Evolutionary conservation across 1,140 invertebrate genomes (phyloP).

Genomic region (Agrypnia vestita): DNA sequence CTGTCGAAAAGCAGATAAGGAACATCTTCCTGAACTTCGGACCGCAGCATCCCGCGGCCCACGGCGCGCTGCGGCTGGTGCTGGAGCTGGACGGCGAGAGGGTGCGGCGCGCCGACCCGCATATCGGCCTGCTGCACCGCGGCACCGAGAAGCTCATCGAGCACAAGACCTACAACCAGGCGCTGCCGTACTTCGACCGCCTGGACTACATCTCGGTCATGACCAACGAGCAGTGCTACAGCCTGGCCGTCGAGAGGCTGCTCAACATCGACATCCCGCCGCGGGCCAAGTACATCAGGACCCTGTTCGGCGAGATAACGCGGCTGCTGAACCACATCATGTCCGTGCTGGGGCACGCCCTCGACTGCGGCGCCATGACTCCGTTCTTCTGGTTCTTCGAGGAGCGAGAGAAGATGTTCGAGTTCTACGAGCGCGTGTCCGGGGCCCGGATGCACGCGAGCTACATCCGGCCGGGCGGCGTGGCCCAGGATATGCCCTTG

Average conservation of each 20-base stretch:
- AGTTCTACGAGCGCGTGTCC: conserved; percentile 89
- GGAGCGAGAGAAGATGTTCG: conserved; percentile 90
- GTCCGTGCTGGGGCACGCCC: conserved; percentile 82
- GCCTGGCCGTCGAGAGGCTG: conserved; percentile 85
- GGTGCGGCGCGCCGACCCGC: conserved; percentile 66
- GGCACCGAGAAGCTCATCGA: conserved; percentile 90
- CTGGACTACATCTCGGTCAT: conserved; percentile 90
- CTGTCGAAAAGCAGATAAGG: conserved; percentile 74
- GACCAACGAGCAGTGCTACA: conserved; percentile 85
- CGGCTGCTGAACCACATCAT: conserved; percentile 88
- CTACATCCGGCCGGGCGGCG: conserved; percentile 89
- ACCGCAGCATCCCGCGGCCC: conserved; percentile 89
- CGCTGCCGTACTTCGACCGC: conserved; percentile 88
- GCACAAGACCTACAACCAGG: conserved; percentile 87
- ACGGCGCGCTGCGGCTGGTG: conserved; percentile 87
- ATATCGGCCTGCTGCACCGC: conserved; percentile 72
- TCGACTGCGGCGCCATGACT: conserved; percentile 89
- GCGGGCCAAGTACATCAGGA: conserved; percentile 84
- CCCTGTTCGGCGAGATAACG: conserved; percentile 84
- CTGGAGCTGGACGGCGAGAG: conserved; percentile 86
- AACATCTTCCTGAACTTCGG: conserved; percentile 84
- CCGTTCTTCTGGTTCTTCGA: conserved; percentile 94
- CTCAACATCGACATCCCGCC: conserved; percentile 84
- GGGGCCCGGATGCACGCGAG: conserved; percentile 89
- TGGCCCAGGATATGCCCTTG: conserved; percentile 82